A percentile compares a stretch with the other conserved stretches of the same genome.
These are phyloP conservation scores for Calyptommatus sinebrachiatus DNA, from an alignment of 2,113 vertebrate genomes.

Conservation along the genomic window DNA sequence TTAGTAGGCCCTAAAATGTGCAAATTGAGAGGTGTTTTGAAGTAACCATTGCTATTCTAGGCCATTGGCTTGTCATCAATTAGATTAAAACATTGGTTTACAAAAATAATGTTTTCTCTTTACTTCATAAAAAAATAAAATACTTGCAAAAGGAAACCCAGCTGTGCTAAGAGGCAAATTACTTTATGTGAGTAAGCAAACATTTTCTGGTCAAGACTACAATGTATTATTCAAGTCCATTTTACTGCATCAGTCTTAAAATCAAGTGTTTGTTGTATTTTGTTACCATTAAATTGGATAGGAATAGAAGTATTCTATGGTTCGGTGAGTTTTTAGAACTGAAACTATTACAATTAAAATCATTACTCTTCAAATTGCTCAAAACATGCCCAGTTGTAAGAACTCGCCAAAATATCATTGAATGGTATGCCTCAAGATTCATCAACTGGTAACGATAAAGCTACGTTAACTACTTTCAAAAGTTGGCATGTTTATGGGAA, in stretches of 20 bases:
- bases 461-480: neutral
- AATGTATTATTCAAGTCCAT: conserved; percentile 92
- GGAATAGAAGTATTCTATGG: conserved; percentile 36
- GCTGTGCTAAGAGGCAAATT: conserved; percentile 90
- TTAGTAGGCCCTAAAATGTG: conserved; percentile 90
- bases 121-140: conserved; percentile 95
- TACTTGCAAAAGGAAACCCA: conserved; percentile 86
- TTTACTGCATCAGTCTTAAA: conserved; percentile 84
- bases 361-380: neutral
- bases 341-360: neutral
- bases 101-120: conserved; percentile 84
- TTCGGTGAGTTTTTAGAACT: neutral
- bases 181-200: conserved; percentile 92
- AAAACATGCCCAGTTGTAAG: neutral
- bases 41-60: conserved; percentile 81
- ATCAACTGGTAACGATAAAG: no score
- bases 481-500: neutral
- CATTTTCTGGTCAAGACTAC: conserved; percentile 85
- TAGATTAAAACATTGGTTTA: conserved; percentile 87
- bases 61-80: conserved; percentile 85
- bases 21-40: conserved; percentile 89
- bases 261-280: conserved; percentile 70
- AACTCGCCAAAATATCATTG: neutral
- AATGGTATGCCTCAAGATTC: neutral
- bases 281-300: conserved; percentile 65